phyloP scores from a whole-genome alignment of 2,113 vertebrate species.

The Casuarius casuarius region DNA sequence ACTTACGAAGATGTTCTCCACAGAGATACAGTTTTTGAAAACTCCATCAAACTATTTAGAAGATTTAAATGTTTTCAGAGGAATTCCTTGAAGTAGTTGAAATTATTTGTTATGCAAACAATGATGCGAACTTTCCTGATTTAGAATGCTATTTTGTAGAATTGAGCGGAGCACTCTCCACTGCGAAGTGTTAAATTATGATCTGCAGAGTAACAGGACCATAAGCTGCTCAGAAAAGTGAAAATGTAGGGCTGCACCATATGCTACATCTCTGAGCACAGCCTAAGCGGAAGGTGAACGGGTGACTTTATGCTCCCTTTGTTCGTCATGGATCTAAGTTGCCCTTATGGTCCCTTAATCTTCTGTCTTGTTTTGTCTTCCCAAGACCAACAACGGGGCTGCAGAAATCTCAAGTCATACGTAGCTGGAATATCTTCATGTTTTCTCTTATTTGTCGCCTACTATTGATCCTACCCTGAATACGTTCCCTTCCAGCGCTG shows the following conservation, averaged over 20 bases:
- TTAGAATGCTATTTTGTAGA: not conserved
- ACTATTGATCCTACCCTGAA: not conserved
- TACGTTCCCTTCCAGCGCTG: not conserved
- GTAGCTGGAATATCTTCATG: not conserved
- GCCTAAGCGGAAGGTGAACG: not conserved
- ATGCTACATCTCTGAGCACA: not conserved
- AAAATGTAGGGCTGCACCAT: not conserved
- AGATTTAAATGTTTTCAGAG: not conserved
- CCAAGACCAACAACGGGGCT: not conserved
- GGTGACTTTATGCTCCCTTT: not conserved
- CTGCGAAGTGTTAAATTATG: constrained; percentile 3
- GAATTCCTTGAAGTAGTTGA: not conserved
- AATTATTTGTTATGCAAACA: not conserved
- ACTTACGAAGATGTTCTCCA: not conserved
- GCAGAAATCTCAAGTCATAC: not conserved
- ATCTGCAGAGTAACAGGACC: not conserved
- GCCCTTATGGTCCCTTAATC: not conserved
- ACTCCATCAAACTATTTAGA: not conserved
- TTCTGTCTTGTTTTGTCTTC: not conserved
- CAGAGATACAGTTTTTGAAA: not conserved
- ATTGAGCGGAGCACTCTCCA: not conserved
- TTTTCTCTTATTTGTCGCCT: not conserved
- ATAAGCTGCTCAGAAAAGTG: not conserved
- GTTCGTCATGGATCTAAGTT: not conserved
- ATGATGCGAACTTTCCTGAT: not conserved